phyloP scores from a whole-genome alignment of 1,140 invertebrate genomes.

The Chironomus striatipennis region DNA sequence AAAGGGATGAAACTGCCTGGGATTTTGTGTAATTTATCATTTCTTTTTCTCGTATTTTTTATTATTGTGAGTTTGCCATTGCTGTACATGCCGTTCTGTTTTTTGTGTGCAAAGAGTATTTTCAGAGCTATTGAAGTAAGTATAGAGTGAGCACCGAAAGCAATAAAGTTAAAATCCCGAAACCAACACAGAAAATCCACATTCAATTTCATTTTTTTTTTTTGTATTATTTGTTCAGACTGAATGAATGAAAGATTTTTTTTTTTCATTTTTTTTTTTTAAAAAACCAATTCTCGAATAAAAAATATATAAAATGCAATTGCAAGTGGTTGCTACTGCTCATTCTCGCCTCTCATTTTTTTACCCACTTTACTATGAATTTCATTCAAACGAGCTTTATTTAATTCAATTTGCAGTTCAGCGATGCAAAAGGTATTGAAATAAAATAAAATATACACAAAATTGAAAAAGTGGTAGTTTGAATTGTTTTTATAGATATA shows the following conservation, averaged over 20 bases:
- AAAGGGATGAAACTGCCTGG: conserved; percentile 5
- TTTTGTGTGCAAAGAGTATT: neutral
- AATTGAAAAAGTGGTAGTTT: too few relatives aligned
- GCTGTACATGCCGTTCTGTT: too few relatives aligned
- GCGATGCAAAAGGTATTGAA: too few relatives aligned
- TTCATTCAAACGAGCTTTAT: conserved; percentile 11
- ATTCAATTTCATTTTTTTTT: conserved; percentile 2
- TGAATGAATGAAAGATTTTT: neutral
- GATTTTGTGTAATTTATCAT: conserved; percentile 14
- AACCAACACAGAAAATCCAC: conserved; percentile 6
- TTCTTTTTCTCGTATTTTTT: neutral
- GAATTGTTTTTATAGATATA: too few relatives aligned
- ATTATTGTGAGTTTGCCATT: too few relatives aligned
- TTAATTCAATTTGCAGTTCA: neutral
- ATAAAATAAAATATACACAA: too few relatives aligned
- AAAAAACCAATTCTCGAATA: neutral
- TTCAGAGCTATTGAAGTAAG: neutral
- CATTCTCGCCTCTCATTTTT: neutral
- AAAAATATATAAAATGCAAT: conserved; percentile 3
- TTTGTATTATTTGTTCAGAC: neutral
- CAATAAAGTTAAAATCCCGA: conserved; percentile 13
- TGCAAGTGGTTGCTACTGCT: neutral
- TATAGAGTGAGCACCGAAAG: neutral
- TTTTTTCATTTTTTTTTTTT: neutral
- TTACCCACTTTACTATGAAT: neutral